A percentile compares a stretch with the other conserved stretches of the same genome.
phyloP scores from a whole-genome alignment of 2,113 vertebrate species.

The Etheostoma cragini region DNA sequence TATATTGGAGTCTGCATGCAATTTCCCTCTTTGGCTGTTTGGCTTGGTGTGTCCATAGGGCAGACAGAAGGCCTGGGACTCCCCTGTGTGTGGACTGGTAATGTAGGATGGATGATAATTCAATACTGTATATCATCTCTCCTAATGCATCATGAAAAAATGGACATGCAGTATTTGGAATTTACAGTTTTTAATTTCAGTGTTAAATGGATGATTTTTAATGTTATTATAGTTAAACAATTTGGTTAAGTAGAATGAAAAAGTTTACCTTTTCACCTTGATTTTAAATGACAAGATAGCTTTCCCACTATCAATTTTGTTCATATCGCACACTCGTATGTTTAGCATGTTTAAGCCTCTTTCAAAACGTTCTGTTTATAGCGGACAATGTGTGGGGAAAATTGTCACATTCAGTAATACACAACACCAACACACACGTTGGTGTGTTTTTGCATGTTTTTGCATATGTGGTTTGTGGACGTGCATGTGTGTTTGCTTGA shows the following conservation, averaged over 20 bases:
- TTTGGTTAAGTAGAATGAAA: background rate
- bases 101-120: slow-evolving; percentile 22
- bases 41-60: slow-evolving; percentile 17
- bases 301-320: background rate
- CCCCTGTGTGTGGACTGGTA: slow-evolving; percentile 16
- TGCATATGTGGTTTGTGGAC: background rate
- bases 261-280: background rate
- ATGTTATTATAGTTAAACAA: background rate
- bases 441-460: background rate
- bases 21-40: slow-evolving; percentile 35
- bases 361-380: slow-evolving; percentile 6
- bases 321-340: background rate
- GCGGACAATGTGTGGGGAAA: background rate
- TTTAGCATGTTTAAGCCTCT: background rate
- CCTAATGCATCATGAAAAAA: background rate
- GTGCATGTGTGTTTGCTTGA: slow-evolving; percentile 10
- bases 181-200: background rate
- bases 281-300: background rate
- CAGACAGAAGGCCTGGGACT: slow-evolving; percentile 25
- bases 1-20: slow-evolving; percentile 32
- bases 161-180: background rate
- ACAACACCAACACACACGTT: background rate
- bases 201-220: background rate
- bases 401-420: background rate
- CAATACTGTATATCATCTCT: background rate